Percentiles rank a stretch among this genome's conserved stretches.
phyloP scores from a whole-genome alignment of 2,888 invertebrate species.

The Hypolimnas misippus region DNA sequence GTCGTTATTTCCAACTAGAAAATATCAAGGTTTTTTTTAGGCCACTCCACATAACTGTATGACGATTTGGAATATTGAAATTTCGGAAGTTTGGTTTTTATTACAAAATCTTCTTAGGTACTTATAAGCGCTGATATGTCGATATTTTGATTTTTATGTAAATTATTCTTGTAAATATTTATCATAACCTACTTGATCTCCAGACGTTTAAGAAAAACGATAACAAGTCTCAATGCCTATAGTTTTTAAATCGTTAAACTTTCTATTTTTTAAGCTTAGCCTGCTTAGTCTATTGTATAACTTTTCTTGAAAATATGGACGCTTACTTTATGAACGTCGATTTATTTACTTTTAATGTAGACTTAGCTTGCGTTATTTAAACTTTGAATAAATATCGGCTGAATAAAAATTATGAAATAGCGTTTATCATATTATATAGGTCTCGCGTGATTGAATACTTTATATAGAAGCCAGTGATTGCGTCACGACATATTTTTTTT shows the following conservation, averaged over 20 bases:
- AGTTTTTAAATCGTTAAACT: too few relatives aligned
- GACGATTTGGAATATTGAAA: neutral
- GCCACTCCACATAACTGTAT: too few relatives aligned
- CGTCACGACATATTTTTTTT: constrained; percentile 49
- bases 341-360: neutral
- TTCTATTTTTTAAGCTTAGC: too few relatives aligned
- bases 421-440: constrained; percentile 33
- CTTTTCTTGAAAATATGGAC: too few relatives aligned
- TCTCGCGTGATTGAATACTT: constrained; percentile 35
- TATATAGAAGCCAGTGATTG: constrained; percentile 42
- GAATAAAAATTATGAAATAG: constrained; percentile 16
- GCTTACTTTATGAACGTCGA: too few relatives aligned
- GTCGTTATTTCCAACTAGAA: neutral
- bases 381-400: neutral
- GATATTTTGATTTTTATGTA: neutral
- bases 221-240: neutral
- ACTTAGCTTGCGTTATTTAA: neutral
- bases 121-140: neutral
- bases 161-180: constrained; percentile 8
- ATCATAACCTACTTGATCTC: constrained; percentile 6
- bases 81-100: neutral
- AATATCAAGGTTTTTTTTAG: neutral
- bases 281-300: too few relatives aligned
- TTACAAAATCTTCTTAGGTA: too few relatives aligned
- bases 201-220: neutral